A percentile compares a stretch with the other conserved stretches of the same genome.
These are phyloP conservation scores for Dysdera silvatica DNA, from an alignment of 1,140 invertebrate genomes.

Conservation along the genomic window DNA sequence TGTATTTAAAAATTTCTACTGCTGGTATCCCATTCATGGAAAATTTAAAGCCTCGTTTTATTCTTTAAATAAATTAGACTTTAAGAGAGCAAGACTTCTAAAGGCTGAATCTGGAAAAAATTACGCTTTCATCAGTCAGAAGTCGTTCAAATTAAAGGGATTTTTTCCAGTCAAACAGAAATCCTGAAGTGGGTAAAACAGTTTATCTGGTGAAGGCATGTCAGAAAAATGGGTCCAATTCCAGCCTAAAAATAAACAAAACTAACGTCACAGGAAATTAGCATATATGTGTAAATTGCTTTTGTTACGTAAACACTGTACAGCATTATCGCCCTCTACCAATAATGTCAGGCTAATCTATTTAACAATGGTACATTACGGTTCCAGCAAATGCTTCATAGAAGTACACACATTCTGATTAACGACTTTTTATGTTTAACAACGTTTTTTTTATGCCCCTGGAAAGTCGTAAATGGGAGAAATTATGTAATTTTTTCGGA, in stretches of 20 bases:
- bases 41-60: too few species aligned
- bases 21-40: too few species aligned
- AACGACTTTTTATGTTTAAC: background rate
- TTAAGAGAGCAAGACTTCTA: too few species aligned
- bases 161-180: background rate
- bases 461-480: too few species aligned
- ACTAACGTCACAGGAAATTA: background rate
- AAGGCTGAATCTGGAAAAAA: background rate
- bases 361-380: too few species aligned
- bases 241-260: slow-evolving; percentile 12
- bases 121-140: background rate
- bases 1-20: too few species aligned
- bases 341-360: background rate
- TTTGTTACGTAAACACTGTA: background rate
- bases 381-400: too few species aligned
- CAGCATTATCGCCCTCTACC: too few species aligned
- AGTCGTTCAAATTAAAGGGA: background rate
- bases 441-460: background rate
- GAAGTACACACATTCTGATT: too few species aligned
- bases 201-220: background rate
- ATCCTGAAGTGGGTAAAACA: slow-evolving; percentile 8
- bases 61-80: background rate
- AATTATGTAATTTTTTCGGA: too few species aligned
- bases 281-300: background rate
- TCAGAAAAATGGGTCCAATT: slow-evolving; percentile 7